A percentile compares a stretch with the other conserved stretches of the same genome.
These are phyloP conservation scores for Riptortus pedestris DNA, from an alignment of 1,140 invertebrate genomes.

Conservation along the genomic window DNA sequence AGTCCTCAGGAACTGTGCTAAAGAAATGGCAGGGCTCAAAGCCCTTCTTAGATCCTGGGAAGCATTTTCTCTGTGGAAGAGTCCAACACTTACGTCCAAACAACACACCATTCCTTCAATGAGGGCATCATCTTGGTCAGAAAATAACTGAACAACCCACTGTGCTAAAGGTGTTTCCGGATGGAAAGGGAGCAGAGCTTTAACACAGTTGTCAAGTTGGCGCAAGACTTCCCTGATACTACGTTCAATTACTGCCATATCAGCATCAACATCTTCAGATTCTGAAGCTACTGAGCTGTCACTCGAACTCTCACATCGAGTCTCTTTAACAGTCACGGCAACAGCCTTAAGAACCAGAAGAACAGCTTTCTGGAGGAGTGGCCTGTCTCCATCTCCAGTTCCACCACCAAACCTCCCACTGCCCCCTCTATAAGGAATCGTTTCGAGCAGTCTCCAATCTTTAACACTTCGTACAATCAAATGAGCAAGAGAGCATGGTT, in stretches of 20 bases:
- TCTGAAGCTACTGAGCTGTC: conserved; percentile 65
- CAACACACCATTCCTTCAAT: conserved; percentile 89
- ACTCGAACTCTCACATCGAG: conserved; percentile 65
- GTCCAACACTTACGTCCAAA: conserved; percentile 71
- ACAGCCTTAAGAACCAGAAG: conserved; percentile 75
- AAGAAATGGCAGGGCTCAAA: conserved; percentile 70
- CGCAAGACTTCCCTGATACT: conserved; percentile 68
- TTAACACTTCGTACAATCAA: conserved; percentile 73
- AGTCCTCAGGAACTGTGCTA: conserved; percentile 70
- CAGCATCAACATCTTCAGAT: conserved; percentile 73
- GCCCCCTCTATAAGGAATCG: conserved; percentile 47
- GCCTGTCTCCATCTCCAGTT: conserved; percentile 44
- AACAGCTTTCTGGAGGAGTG: conserved; percentile 72
- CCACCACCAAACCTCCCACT: conserved; percentile 44
- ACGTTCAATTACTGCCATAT: conserved; percentile 76
- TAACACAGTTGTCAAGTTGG: conserved; percentile 70
- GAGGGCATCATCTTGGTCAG: conserved; percentile 80
- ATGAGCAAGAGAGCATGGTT: conserved; percentile 74
- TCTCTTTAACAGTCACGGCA: conserved; percentile 80
- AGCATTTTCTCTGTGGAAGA: conserved; percentile 63
- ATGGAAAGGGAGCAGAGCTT: conserved; percentile 69
- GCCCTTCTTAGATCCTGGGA: conserved; percentile 65
- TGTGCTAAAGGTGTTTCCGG: conserved; percentile 76
- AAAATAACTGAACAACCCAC: conserved; percentile 77
- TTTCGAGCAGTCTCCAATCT: conserved; percentile 65